Evolutionary conservation across 2,113 vertebrate genomes (phyloP), one percentile per base, ranked within the genome.

Genomic region (Aptenodytes patagonicus): DNA sequence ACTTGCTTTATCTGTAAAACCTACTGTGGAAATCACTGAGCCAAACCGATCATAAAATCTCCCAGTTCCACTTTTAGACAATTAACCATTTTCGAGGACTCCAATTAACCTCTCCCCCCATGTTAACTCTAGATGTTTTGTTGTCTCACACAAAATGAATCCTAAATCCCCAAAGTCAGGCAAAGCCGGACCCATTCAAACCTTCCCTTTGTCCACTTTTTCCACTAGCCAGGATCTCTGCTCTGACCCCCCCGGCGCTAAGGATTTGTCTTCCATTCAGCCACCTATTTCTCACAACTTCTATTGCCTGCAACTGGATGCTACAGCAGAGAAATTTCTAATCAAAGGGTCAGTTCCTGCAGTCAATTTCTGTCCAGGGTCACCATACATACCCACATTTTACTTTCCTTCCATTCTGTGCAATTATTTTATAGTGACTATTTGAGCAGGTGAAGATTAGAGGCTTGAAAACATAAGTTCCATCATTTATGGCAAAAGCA

Each of bases 371-470:
- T 19, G 6, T 54, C 62, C 46, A 88, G 64, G 55, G 66, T 83
- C 73, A 94, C 77, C 73, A 49, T 7, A 83, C 32, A 31, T 62
- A 69, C 54, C 36, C 49, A 42, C 82, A 36, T 84, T 93, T 85
- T 82, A 89, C 42, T 66, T 26, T 93, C 51, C 57, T 83, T 83
- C 75, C 42, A 86, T 44, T 92, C 71, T 81, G 29, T 36, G 68
- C 29, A 51, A 94, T 88, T 95, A 93, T 91, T 95, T 71, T 68
- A 80, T 15, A 72, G 84, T 65, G 46, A 90, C 66, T 90, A 38
- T 87, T 92, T 70, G 62, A 90, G 64, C 91, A 64, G 62, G 89
- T 88, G 75, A 92, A 97, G 81, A 95, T 88, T 88, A 91, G 89
- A 90, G 82, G 75, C 93, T 91, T 90, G 78, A 83, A 95, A 95